A percentile compares a stretch with the other conserved stretches of the same genome.
These are phyloP conservation scores for Gila orcuttii DNA, from an alignment of 2,113 vertebrate species.

Conservation along the genomic window DNA sequence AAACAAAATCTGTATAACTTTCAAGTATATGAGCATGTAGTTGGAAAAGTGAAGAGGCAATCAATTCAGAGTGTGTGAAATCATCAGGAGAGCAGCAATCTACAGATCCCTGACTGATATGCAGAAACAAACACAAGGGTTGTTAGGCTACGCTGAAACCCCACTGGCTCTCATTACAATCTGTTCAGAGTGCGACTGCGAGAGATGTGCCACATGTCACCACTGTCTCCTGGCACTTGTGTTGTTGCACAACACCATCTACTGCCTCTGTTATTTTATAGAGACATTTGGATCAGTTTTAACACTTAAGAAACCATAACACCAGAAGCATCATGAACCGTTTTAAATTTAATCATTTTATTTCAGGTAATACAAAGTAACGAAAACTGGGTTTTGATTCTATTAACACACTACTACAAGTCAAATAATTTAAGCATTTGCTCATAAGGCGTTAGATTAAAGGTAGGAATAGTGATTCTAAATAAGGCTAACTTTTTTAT, in stretches of 20 bases:
- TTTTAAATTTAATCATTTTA: neutral
- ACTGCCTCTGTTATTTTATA: constrained; percentile 2
- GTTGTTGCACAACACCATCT: neutral
- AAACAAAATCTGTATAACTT: neutral
- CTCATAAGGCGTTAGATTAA: neutral
- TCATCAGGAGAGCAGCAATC: constrained; percentile 59
- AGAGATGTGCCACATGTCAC: constrained; percentile 42
- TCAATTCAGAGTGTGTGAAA: constrained; percentile 27
- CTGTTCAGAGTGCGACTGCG: constrained; percentile 27
- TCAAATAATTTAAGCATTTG: neutral
- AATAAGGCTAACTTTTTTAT: no score
- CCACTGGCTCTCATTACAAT: constrained; percentile 72
- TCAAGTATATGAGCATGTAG: neutral
- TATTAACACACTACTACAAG: neutral
- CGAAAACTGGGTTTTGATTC: neutral
- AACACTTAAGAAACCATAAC: no score
- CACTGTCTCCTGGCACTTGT: constrained; percentile 18
- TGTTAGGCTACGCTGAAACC: constrained; percentile 67
- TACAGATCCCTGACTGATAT: constrained; percentile 49
- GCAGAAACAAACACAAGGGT: constrained; percentile 58
- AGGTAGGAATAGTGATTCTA: neutral
- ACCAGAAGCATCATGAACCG: no score
- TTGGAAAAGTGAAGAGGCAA: constrained; percentile 18
- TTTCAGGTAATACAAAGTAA: neutral
- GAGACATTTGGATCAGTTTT: neutral